Evolutionary conservation across 2,797 vertebrate genomes (phyloP), one percentile per base, ranked within the genome.

Genomic region (Crax fasciolata): DNA sequence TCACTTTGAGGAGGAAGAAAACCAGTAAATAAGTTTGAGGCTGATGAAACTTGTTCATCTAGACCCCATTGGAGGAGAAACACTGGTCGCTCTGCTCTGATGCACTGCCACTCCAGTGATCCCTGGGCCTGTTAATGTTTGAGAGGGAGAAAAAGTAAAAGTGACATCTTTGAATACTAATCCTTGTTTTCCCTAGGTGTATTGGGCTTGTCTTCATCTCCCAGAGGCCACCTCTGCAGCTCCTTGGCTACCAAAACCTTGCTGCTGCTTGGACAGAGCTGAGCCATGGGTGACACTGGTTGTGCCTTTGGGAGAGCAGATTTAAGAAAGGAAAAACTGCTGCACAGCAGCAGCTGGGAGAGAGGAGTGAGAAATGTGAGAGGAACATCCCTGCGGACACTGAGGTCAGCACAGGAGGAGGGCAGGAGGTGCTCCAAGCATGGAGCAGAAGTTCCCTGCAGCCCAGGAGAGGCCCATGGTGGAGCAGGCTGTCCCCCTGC

Each of bases 121-220:
- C 90, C 27, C 46, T 74, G 67, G 16, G 24, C 51, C 76, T 1
- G 2, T 72, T 81, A 79, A 65, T 35, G 49, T 89, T 89, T 0
- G 2, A 49, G 58, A n/a, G 10, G 38, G 32, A 57, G 46, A 84
- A 82, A 84, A 86, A 91, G n/a, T 75, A 78, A 43, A 92, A 93
- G 62, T 57, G 58, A 7, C 62, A 75, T 94, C 51, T 67, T 67
- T 49, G n/a, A 89, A 70, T 87, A 54, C 27, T 89, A 91, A 92
- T 90, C 52, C 48, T 90, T 76, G 32, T 2, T 11, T 93, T 94
- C 90, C 32, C 30, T 91, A 39, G 35, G 24, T 17, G 13, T 59
- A 25, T 25, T 59, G 15, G 15, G 49, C 25, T 51, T 11, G 35
- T 35, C 35, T 35, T 35, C 35, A 35, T 35, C 35, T 35, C 35